Percentiles rank a stretch among this genome's conserved stretches.
Conservation (phyloP, 37 sponge, comb jelly and placozoan species). For the Ianthella basta region DNA sequence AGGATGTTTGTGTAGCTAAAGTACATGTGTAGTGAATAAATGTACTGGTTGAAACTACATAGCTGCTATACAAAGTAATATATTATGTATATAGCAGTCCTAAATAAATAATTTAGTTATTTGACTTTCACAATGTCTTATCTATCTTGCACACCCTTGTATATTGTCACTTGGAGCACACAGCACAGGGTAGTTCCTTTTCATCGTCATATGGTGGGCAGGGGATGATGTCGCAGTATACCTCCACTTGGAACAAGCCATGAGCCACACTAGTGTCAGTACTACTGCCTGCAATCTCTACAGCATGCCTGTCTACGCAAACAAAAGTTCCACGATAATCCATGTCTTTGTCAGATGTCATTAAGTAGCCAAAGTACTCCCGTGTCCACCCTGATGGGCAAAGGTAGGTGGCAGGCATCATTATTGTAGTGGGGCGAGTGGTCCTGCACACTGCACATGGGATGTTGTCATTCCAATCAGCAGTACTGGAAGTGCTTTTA, state of each 20-base stretch:
- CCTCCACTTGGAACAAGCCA: constrained; percentile 21
- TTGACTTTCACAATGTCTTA: too few relatives aligned
- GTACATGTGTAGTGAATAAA: too few relatives aligned
- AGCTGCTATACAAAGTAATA: too few relatives aligned
- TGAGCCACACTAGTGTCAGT: constrained; percentile 1
- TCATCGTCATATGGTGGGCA: constrained; percentile 16
- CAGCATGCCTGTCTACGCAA: constrained; percentile 17
- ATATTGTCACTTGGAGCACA: too few relatives aligned
- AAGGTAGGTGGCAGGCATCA: neutral
- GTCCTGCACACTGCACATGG: constrained; percentile 35
- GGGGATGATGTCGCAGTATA: constrained; percentile 17
- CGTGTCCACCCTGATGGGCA: constrained; percentile 25
- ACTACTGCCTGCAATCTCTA: neutral
- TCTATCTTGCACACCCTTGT: too few relatives aligned
- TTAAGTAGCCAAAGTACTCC: constrained; percentile 37
- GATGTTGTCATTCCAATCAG: neutral
- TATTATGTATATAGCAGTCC: too few relatives aligned
- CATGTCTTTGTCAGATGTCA: constrained; percentile 20
- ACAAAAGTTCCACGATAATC: constrained; percentile 4
- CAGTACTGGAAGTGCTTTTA: neutral
- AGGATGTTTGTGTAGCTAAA: too few relatives aligned
- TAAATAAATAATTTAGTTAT: too few relatives aligned
- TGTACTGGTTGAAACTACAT: too few relatives aligned
- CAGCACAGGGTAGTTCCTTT: constrained; percentile 17
- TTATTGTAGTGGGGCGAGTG: neutral